Base-by-base conservation (phyloP, 2,797 vertebrate species). In the Cuniculus paca region DNA sequence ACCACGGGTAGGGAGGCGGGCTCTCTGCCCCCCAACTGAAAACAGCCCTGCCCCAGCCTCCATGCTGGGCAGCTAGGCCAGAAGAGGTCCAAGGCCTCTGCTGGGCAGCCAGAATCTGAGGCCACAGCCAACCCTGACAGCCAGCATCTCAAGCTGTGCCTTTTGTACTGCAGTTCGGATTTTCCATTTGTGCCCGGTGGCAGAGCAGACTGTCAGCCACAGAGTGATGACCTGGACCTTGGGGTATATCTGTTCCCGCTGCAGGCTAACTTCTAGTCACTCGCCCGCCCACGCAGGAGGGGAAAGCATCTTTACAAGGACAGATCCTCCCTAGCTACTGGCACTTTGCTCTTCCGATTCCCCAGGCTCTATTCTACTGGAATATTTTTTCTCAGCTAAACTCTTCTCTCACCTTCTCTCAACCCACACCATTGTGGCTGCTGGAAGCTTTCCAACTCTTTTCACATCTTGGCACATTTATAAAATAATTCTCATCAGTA, bases 161-260 rank as follows among this genome's bases (percentile, higher is more conserved):
- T 28, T 82, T 87, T 56, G 39, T 86, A 10, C 24, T 10, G 93
- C 85, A 70, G 63, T 34, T 89, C 87, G 65, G 39, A 72, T 45
- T 97, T 97, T 79, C 58, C 93, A 89, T 92, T 95, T 80, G 68
- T 3, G 79, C 86, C 97, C 96, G 96, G 95, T 92, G 90, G 95
- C 96, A 97, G 70, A 95, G 92, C 75, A 34, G 77, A 83, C 77
- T 91, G 94, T 72, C 95, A 92, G 78, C 82, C 89, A 94, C 88
- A 92, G 89, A 95, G 97, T 90, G 34, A 34, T 90, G 87, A 94
- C 92, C 93, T 82, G 52, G 93, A 96, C 96, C 94, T 96, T 95
- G 96, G 94, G 94, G 58, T 96, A 3, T 92, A 82, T 95, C 90
- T 96, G 94, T 56, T 95, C 92, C 96, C 93, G 96, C 97, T 95